Conservation (phyloP, 1,140 invertebrate species). For the Ephestia elutella region DNA sequence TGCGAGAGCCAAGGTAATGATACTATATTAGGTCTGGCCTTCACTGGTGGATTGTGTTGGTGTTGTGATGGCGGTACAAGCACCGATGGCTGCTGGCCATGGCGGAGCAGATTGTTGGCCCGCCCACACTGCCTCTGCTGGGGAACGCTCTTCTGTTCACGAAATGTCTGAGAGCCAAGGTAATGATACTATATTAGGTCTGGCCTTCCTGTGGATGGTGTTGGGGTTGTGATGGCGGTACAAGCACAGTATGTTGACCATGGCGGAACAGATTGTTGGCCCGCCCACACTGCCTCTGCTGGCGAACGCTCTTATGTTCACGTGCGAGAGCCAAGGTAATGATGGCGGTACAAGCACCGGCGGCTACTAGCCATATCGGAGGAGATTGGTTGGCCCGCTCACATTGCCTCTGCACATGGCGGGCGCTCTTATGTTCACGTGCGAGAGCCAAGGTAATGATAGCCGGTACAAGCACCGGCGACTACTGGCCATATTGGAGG, state of each 20-base stretch:
- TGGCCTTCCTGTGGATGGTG: conserved; percentile 46
- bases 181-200: conserved; percentile 41
- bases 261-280: conserved; percentile 81
- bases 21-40: not conserved
- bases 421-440: conserved; percentile 80
- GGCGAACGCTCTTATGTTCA: conserved; percentile 80
- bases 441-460: conserved; percentile 75
- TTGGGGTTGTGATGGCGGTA: conserved; percentile 79
- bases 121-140: conserved; percentile 77
- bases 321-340: conserved; percentile 77
- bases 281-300: conserved; percentile 78
- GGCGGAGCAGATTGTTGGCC: conserved; percentile 81
- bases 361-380: conserved; percentile 78
- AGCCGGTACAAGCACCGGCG: conserved; percentile 76
- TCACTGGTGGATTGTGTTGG: conserved; percentile 58
- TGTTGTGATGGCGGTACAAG: conserved; percentile 80
- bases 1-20: conserved; percentile 76
- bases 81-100: conserved; percentile 77
- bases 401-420: conserved; percentile 80
- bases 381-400: conserved; percentile 80
- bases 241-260: conserved; percentile 76
- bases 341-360: conserved; percentile 76
- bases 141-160: conserved; percentile 81
- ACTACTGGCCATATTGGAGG: conserved; percentile 78
- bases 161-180: conserved; percentile 76